Percentiles rank a stretch among this genome's conserved stretches.
These are phyloP conservation scores for Heterodera schachtii DNA, from an alignment of 1,140 invertebrate species.

Conservation along the genomic window DNA sequence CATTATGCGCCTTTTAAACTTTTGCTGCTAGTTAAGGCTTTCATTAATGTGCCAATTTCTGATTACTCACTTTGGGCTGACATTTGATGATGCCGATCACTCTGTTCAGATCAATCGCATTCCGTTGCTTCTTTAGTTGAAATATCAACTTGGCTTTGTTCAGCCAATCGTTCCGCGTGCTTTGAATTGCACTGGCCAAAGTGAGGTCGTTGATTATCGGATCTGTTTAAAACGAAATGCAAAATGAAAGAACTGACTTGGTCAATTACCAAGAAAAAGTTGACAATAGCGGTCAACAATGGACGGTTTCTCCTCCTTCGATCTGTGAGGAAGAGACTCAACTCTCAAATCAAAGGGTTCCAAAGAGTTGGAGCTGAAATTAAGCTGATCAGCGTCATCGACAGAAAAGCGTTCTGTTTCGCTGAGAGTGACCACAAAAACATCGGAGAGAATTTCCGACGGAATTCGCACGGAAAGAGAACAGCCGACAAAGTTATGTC, in stretches of 20 bases:
- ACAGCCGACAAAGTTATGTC: constrained; percentile 47
- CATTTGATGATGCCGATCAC: constrained; percentile 43
- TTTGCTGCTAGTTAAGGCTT: no score
- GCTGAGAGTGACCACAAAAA: constrained; percentile 25
- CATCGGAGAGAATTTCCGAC: constrained; percentile 23
- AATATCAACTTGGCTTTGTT: constrained; percentile 50
- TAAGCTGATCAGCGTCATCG: neutral
- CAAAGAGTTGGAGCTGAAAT: constrained; percentile 19
- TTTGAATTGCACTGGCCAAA: constrained; percentile 30
- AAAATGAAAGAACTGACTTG: constrained; percentile 9
- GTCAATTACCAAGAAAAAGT: constrained; percentile 33
- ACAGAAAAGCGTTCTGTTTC: constrained; percentile 12
- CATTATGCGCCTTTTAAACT: no score
- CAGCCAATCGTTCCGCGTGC: constrained; percentile 46
- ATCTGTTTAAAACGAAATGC: constrained; percentile 18
- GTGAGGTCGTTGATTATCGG: constrained; percentile 30
- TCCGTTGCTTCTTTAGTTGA: constrained; percentile 39
- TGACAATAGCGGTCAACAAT: constrained; percentile 37
- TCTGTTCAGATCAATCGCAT: constrained; percentile 38
- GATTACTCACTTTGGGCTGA: constrained; percentile 31
- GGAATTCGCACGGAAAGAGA: constrained; percentile 28
- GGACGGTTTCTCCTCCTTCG: constrained; percentile 17
- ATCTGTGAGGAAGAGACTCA: constrained; percentile 6
- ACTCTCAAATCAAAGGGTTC: constrained; percentile 35
- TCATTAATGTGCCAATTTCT: no score